Evolutionary conservation across 2,113 vertebrate species (phyloP).

Genomic region (Hippocampus abdominalis): DNA sequence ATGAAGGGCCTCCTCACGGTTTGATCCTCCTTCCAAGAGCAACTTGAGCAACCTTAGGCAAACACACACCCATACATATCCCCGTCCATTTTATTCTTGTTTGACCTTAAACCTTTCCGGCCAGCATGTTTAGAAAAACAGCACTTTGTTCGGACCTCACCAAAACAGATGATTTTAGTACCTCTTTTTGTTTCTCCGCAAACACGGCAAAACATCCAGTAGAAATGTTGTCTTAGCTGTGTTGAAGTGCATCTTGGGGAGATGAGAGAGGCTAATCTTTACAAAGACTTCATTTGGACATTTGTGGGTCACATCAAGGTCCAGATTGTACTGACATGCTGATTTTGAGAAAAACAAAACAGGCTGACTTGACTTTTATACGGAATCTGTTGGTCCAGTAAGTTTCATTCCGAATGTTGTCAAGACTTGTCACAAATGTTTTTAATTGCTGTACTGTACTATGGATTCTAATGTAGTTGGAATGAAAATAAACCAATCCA

Average conservation of each 20-base stretch:
- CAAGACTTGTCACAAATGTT: no score
- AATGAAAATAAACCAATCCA: no score
- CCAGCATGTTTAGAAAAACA: conserved; percentile 16
- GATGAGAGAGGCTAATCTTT: no score
- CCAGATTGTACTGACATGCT: no score
- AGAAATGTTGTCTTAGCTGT: conserved; percentile 27
- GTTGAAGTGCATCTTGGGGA: not conserved
- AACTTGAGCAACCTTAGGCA: conserved; percentile 76
- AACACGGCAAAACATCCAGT: conserved; percentile 15
- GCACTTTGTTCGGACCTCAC: conserved; percentile 60
- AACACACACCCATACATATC: conserved; percentile 59
- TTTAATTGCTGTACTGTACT: no score
- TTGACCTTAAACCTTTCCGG: conserved; percentile 54
- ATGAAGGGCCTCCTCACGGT: conserved; percentile 68
- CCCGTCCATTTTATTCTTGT: conserved; percentile 54
- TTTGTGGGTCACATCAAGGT: no score
- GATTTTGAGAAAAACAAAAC: no score
- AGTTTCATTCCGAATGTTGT: no score
- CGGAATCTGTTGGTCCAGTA: no score
- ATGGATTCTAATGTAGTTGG: no score
- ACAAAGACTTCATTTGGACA: no score
- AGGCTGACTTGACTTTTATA: no score
- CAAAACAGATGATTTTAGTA: conserved; percentile 49
- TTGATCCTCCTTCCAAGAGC: conserved; percentile 84
- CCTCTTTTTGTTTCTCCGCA: not conserved